Conservation (phyloP, 1,140 invertebrate species). For the Mylabris phalerata region DNA sequence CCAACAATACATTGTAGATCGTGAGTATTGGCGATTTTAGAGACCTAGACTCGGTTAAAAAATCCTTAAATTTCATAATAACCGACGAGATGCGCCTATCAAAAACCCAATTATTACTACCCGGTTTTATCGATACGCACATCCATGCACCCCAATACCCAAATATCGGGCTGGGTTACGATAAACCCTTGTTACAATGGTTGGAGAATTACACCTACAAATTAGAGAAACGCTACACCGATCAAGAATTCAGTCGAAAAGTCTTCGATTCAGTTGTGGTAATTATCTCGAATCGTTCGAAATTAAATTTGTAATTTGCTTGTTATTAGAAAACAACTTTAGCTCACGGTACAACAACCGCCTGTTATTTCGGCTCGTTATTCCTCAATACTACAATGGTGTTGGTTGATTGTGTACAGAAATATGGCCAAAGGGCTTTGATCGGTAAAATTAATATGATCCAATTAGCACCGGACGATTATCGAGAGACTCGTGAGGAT, state of each 20-base stretch:
- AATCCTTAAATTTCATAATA: conserved; percentile 13
- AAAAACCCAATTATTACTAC: conserved; percentile 66
- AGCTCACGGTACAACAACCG: conserved; percentile 75
- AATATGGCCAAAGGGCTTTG: conserved; percentile 73
- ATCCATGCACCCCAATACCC: conserved; percentile 84
- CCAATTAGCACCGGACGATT: conserved; percentile 50
- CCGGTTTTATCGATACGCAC: conserved; percentile 84
- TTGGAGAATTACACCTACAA: conserved; percentile 82
- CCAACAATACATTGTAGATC: conserved; percentile 17
- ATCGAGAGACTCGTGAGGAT: conserved; percentile 51
- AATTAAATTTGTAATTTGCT: neutral
- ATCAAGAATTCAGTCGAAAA: conserved; percentile 60
- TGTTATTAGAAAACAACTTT: conserved; percentile 59
- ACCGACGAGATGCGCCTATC: conserved; percentile 37
- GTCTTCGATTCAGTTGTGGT: conserved; percentile 77
- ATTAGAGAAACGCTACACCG: conserved; percentile 64
- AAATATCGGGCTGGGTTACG: conserved; percentile 74
- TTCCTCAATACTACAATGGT: conserved; percentile 63
- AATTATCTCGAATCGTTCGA: conserved; percentile 40
- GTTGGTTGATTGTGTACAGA: conserved; percentile 58
- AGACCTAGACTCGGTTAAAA: conserved; percentile 16
- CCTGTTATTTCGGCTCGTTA: conserved; percentile 80
- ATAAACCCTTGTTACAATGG: conserved; percentile 76
- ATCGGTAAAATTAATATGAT: conserved; percentile 89
- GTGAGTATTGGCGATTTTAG: conserved; percentile 15